These are phyloP conservation scores for Diplodus sargus DNA, from an alignment of 2,797 vertebrate species.

Conservation along the genomic window DNA sequence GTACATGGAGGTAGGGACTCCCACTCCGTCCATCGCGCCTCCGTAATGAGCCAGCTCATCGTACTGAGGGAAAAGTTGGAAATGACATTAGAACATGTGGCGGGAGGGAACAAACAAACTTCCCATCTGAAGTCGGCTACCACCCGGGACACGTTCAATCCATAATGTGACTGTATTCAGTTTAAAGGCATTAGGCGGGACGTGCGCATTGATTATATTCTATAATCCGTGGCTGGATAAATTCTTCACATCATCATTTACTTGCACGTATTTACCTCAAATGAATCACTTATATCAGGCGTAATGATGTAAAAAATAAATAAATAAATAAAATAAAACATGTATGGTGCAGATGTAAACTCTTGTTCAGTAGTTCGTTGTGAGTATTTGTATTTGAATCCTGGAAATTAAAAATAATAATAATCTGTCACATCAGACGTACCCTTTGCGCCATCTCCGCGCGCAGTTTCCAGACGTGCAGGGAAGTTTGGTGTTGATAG, in stretches of 20 bases:
- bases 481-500: slow-evolving; percentile 15
- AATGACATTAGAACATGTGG: slow-evolving; percentile 9
- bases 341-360: neutral
- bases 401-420: neutral
- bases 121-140: too few relatives aligned
- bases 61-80: slow-evolving; percentile 84
- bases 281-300: neutral
- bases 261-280: neutral
- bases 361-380: neutral
- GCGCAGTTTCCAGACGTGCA: slow-evolving; percentile 69
- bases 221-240: neutral
- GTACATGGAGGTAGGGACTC: slow-evolving; percentile 93
- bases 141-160: neutral
- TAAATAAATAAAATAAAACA: too few relatives aligned
- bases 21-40: slow-evolving; percentile 93
- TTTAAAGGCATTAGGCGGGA: neutral
- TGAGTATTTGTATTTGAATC: neutral
- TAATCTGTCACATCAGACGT: slow-evolving; percentile 63
- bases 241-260: neutral
- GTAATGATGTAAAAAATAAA: neutral
- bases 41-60: slow-evolving; percentile 96
- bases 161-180: neutral
- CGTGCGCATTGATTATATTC: too few relatives aligned
- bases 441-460: slow-evolving; percentile 97
- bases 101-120: neutral